A percentile compares a stretch with the other conserved stretches of the same genome.
Conservation (phyloP, 2,797 vertebrate species). For the Siniperca scherzeri region DNA sequence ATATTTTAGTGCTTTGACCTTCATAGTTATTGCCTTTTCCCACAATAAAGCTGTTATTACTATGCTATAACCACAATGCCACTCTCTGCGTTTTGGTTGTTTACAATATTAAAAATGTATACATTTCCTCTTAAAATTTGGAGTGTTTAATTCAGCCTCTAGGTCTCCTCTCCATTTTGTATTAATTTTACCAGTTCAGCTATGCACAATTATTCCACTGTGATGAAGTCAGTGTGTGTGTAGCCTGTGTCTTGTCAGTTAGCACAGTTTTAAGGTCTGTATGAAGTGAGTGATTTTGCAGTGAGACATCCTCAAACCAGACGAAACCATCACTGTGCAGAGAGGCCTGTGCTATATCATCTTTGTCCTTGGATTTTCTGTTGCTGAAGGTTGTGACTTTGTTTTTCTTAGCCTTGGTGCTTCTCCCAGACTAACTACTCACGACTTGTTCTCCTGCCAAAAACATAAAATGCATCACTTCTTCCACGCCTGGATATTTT, state of each 20-base stretch:
- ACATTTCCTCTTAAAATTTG: not conserved
- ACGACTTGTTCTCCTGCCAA: conserved; percentile 18
- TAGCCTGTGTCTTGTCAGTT: not conserved
- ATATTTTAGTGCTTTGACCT: conserved; percentile 72
- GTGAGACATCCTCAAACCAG: conserved; percentile 2
- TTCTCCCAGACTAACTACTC: conserved; percentile 15
- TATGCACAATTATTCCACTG: not conserved
- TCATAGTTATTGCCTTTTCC: conserved; percentile 58
- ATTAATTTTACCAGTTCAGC: not conserved
- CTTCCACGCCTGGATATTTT: not conserved
- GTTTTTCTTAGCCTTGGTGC: conserved; percentile 9
- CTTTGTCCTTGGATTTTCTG: conserved; percentile 28
- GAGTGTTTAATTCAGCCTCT: not conserved
- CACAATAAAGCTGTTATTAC: conserved; percentile 56
- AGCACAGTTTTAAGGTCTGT: not conserved
- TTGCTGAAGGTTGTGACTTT: conserved; percentile 25
- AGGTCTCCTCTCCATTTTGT: not conserved
- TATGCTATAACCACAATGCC: conserved; percentile 40
- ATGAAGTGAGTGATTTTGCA: not conserved
- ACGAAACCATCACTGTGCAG: not conserved
- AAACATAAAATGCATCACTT: conserved; percentile 25
- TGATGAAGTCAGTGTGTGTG: not conserved
- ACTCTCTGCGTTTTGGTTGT: conserved; percentile 39
- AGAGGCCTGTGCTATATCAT: not conserved
- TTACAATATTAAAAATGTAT: conserved; percentile 23